These are phyloP conservation scores for Bombus waltoni DNA, from an alignment of 1,140 invertebrate genomes.

Conservation along the genomic window DNA sequence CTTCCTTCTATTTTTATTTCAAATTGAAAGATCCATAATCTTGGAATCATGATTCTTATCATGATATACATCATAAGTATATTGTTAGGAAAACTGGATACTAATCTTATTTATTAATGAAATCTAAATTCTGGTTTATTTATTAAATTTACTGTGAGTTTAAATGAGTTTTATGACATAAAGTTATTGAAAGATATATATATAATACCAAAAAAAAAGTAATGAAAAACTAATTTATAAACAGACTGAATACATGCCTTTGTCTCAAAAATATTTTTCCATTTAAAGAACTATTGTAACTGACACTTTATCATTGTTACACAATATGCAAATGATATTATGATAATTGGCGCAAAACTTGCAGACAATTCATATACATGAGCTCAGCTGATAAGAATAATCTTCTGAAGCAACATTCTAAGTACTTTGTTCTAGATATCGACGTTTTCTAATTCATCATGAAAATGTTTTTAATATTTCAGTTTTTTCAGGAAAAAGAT, in stretches of 20 bases:
- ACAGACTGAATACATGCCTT: neutral
- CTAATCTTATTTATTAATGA: neutral
- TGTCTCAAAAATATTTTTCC: neutral
- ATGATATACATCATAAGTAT: neutral
- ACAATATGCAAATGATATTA: slow-evolving; percentile 32
- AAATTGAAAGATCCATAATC: neutral
- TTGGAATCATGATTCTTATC: too few species aligned
- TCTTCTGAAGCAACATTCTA: slow-evolving; percentile 5
- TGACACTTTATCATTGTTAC: slow-evolving; percentile 15
- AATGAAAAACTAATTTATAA: neutral
- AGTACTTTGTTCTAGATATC: neutral
- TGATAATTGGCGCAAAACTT: slow-evolving; percentile 35
- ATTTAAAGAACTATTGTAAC: neutral
- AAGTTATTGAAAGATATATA: neutral
- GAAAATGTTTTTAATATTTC: neutral
- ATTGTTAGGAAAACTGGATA: neutral
- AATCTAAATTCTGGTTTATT: neutral
- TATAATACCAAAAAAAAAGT: neutral
- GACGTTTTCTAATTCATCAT: neutral
- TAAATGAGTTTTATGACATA: neutral
- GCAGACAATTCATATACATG: slow-evolving; percentile 7
- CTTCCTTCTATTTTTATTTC: neutral
- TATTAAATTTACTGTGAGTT: neutral
- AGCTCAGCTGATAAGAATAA: neutral
- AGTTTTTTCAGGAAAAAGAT: neutral